Percentiles rank a stretch among this genome's conserved stretches.
Evolutionary conservation across 2,113 vertebrate species (phyloP).

Genomic region (Pipa parva): DNA sequence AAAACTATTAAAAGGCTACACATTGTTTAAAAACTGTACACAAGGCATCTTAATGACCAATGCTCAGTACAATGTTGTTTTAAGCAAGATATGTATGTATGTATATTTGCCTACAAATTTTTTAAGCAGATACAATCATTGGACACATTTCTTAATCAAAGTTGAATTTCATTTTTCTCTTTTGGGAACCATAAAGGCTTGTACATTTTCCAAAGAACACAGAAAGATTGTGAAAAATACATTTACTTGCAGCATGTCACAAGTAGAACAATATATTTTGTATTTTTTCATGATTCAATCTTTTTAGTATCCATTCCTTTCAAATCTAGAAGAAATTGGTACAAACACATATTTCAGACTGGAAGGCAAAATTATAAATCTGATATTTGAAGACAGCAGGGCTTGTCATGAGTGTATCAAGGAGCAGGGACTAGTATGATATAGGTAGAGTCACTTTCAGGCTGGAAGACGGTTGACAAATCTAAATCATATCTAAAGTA

Average conservation of each 20-base stretch:
- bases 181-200: not conserved
- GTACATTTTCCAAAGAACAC: not conserved
- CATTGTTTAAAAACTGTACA: too few species aligned
- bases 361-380: constrained; percentile 37
- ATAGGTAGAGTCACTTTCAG: constrained; percentile 27
- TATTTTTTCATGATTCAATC: not conserved
- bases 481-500: constrained; percentile 31
- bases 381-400: constrained; percentile 25
- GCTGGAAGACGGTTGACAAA: constrained; percentile 29
- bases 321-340: constrained; percentile 20
- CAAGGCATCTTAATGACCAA: too few species aligned
- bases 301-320: constrained; percentile 19
- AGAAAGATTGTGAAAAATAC: not conserved
- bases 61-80: too few species aligned
- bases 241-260: not conserved
- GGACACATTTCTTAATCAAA: constrained; percentile 8
- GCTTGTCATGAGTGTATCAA: constrained; percentile 36
- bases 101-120: not conserved
- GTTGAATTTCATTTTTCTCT: not conserved
- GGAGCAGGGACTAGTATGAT: constrained; percentile 17
- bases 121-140: constrained; percentile 7
- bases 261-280: constrained; percentile 1
- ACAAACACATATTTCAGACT: constrained; percentile 32
- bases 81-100: too few species aligned
- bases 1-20: too few species aligned